A percentile compares a stretch with the other conserved stretches of the same genome.
phyloP scores from a whole-genome alignment of 2,113 vertebrate genomes.

The Aegithalos caudatus region DNA sequence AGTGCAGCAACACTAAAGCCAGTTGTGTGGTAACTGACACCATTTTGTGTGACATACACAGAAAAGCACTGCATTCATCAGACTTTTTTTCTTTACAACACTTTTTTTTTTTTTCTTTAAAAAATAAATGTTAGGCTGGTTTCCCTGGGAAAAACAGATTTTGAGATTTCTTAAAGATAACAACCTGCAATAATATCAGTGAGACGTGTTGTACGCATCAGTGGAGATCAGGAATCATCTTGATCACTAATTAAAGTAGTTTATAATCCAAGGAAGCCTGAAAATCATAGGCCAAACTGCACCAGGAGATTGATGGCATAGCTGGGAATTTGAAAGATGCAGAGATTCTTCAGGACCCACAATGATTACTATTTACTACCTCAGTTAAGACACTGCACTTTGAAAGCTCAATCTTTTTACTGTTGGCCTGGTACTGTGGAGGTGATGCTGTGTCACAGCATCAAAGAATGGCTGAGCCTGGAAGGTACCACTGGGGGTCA shows the following conservation, averaged over 20 bases:
- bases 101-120: background rate
- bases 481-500: background rate
- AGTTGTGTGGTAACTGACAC: background rate
- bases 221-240: background rate
- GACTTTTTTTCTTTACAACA: background rate
- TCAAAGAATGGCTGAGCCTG: background rate
- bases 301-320: background rate
- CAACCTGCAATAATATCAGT: background rate
- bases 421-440: background rate
- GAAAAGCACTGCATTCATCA: background rate
- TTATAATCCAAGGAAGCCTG: background rate
- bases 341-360: background rate
- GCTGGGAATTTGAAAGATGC: background rate
- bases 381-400: background rate
- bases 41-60: background rate
- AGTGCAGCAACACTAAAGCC: background rate
- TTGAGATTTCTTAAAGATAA: background rate
- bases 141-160: background rate
- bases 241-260: background rate
- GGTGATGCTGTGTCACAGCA: background rate
- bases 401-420: background rate
- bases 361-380: background rate
- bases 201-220: background rate
- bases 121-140: background rate
- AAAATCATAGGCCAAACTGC: background rate